A percentile compares a stretch with the other conserved stretches of the same genome.
Evolutionary conservation across 2,888 invertebrate species (phyloP).

Genomic region (Drepana falcataria): DNA sequence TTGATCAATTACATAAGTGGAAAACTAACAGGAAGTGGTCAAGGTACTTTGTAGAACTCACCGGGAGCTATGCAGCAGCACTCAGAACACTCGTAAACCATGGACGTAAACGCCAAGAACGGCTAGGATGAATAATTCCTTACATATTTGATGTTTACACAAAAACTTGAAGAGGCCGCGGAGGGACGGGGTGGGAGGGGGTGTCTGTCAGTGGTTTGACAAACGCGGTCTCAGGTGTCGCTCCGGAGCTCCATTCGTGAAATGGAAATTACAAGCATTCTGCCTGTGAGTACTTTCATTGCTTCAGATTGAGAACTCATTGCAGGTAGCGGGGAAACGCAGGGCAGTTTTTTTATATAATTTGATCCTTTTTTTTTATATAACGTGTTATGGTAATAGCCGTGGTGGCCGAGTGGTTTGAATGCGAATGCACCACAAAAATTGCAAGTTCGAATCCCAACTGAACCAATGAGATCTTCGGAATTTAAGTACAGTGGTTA

Average conservation of each 20-base stretch:
- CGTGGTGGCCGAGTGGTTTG: no score
- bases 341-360: background rate
- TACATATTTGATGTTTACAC: constrained; percentile 43
- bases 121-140: constrained; percentile 38
- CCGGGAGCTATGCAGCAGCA: background rate
- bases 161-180: constrained; percentile 18
- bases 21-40: background rate
- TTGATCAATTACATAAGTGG: background rate
- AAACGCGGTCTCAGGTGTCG: constrained; percentile 42
- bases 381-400: no score
- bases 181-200: constrained; percentile 9
- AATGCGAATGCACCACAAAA: no score
- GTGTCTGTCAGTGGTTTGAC: constrained; percentile 41
- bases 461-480: no score
- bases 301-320: constrained; percentile 4
- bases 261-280: constrained; percentile 31
- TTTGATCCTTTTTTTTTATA: no score
- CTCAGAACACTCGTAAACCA: constrained; percentile 34
- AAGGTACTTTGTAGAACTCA: background rate
- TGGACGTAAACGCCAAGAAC: constrained; percentile 19
- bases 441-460: no score
- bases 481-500: no score
- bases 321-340: background rate
- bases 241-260: constrained; percentile 38
- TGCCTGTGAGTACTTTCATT: constrained; percentile 6